Conservation (phyloP, 2,888 invertebrate genomes). For the Didymodactylos carnosus region DNA sequence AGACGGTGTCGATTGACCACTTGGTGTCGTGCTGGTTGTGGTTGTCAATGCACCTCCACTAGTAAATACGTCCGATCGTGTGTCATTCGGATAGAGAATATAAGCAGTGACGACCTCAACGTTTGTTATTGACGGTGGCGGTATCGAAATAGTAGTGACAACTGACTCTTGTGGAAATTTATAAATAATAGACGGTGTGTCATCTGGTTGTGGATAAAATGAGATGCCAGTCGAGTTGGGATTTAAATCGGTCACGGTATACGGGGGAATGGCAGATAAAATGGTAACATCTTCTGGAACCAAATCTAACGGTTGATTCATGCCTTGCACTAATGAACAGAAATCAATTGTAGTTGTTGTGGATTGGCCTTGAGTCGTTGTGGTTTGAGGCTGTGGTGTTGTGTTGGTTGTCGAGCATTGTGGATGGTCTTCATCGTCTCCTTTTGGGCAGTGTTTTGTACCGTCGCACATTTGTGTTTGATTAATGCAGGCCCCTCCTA, state of each 20-base stretch:
- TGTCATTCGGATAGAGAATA: too few relatives aligned
- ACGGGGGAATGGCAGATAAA: background rate
- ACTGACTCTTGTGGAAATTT: too few relatives aligned
- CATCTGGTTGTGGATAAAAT: too few relatives aligned
- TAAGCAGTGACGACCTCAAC: too few relatives aligned
- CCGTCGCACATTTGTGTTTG: constrained; percentile 2
- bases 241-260: background rate
- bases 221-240: too few relatives aligned
- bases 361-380: background rate
- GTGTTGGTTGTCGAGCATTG: background rate
- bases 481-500: constrained; percentile 7
- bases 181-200: too few relatives aligned
- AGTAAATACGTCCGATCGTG: too few relatives aligned
- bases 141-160: too few relatives aligned
- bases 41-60: too few relatives aligned
- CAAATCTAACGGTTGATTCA: background rate
- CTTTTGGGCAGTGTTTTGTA: background rate
- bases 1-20: too few relatives aligned
- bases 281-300: background rate
- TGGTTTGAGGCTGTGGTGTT: background rate
- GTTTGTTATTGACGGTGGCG: too few relatives aligned
- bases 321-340: background rate
- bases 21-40: too few relatives aligned
- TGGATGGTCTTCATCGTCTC: constrained; percentile 8
- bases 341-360: background rate